Conservation (phyloP, 2,797 vertebrate species). For the Melanotaenia pygmaea region DNA sequence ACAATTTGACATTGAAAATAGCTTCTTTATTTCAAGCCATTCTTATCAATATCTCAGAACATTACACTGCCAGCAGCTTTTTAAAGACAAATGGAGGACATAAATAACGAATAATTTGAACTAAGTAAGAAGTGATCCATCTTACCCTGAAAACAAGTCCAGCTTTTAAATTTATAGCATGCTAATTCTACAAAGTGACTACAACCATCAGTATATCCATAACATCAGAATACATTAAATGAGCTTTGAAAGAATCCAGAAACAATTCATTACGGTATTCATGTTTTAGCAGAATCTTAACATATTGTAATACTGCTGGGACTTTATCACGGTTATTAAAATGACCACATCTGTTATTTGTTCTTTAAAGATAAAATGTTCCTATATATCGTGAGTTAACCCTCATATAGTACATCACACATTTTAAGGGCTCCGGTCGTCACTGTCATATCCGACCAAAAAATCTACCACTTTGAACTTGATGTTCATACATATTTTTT, state of each 20-base stretch:
- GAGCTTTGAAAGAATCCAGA: conserved; percentile 19
- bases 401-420: neutral
- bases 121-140: conserved; percentile 15
- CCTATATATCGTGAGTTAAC: neutral
- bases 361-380: neutral
- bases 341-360: too few relatives aligned
- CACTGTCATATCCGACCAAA: neutral
- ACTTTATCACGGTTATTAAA: too few relatives aligned
- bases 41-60: conserved; percentile 70
- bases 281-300: too few relatives aligned
- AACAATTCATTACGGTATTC: neutral
- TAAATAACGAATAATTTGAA: conserved; percentile 20
- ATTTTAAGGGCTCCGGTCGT: neutral
- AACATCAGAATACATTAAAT: conserved; percentile 8
- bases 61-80: conserved; percentile 30
- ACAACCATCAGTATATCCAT: neutral
- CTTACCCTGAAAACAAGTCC: conserved; percentile 14
- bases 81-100: conserved; percentile 29
- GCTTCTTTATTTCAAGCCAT: conserved; percentile 44
- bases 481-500: too few relatives aligned
- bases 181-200: conserved; percentile 10
- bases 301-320: too few relatives aligned
- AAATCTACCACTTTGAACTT: too few relatives aligned
- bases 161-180: conserved; percentile 41
- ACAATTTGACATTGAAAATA: conserved; percentile 37